Evolutionary conservation across 2,113 vertebrate genomes (phyloP).

Genomic region (Tonatia bakeri): DNA sequence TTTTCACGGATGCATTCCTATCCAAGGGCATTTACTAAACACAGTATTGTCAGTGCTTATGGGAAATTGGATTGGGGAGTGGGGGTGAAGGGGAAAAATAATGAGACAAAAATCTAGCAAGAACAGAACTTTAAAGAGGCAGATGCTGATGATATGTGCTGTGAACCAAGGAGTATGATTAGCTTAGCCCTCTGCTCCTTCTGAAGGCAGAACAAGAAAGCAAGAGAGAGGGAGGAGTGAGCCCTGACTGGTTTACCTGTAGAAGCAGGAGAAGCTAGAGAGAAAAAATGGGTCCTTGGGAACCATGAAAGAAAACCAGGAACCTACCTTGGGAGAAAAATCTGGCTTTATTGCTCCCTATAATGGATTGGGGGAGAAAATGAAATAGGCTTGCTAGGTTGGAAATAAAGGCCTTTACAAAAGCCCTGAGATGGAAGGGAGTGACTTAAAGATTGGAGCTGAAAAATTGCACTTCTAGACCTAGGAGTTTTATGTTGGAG

Average conservation of each 20-base stretch:
- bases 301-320: constrained; percentile 14
- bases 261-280: neutral
- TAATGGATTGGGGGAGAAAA: constrained; percentile 10
- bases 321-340: neutral
- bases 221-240: neutral
- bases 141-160: neutral
- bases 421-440: neutral
- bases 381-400: neutral
- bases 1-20: neutral
- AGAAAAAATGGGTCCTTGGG: constrained; percentile 15
- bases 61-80: neutral
- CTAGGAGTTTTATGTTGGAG: neutral
- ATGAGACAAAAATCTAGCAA: constrained; percentile 33
- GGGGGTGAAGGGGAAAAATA: neutral
- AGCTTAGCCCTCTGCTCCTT: neutral
- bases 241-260: neutral
- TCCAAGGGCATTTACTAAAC: constrained; percentile 30
- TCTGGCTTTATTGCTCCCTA: constrained; percentile 12
- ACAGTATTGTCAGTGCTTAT: neutral
- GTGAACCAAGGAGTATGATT: neutral
- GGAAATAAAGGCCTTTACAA: constrained; percentile 26
- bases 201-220: neutral
- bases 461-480: neutral
- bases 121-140: neutral
- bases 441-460: neutral